Evolutionary conservation across 2,113 vertebrate genomes (phyloP).

Genomic region (Turdus rufiventris): DNA sequence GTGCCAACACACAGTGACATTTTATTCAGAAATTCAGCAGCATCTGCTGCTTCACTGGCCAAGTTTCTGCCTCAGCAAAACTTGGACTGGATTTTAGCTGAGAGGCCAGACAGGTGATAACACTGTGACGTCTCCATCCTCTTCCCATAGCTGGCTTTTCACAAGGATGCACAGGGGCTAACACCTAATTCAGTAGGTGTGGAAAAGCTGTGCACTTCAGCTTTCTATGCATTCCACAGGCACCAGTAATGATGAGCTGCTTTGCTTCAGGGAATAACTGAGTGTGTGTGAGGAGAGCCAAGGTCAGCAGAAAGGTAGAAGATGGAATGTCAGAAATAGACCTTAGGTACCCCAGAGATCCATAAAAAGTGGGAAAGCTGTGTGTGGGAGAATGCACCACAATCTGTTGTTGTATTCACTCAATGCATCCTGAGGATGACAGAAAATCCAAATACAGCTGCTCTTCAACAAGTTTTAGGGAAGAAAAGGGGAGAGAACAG

Average conservation of each 20-base stretch:
- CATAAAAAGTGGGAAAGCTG: background rate
- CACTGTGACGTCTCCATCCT: background rate
- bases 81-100: background rate
- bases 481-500: rapidly evolving
- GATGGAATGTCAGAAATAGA: background rate
- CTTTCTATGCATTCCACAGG: background rate
- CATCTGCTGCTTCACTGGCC: conserved; percentile 33
- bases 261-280: background rate
- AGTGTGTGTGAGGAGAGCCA: background rate
- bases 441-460: background rate
- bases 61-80: background rate
- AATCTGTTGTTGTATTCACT: background rate
- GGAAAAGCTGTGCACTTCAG: background rate
- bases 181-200: background rate
- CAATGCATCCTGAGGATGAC: background rate
- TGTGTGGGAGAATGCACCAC: background rate
- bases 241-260: background rate
- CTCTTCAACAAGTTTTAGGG: background rate
- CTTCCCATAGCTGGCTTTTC: background rate
- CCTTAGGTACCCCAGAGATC: background rate
- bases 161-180: background rate
- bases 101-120: background rate
- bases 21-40: conserved; percentile 15
- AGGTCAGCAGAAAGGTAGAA: background rate
- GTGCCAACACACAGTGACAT: conserved; percentile 10